phyloP scores from a whole-genome alignment of 1,140 invertebrate genomes.

The Nephotettix cincticeps region DNA sequence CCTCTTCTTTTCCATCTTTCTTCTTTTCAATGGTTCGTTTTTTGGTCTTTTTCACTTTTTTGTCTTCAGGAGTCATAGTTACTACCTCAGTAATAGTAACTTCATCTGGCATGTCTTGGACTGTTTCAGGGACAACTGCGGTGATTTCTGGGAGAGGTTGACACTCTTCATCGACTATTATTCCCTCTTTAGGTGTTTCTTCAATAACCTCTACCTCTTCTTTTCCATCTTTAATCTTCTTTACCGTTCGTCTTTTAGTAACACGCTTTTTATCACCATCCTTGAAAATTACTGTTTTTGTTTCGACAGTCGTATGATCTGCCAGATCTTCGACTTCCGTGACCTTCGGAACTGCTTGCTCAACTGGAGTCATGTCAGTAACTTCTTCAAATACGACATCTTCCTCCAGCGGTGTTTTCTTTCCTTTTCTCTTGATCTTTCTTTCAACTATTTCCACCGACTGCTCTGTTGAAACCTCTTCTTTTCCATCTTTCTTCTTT shows the following conservation, averaged over 20 bases:
- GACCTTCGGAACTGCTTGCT: constrained; percentile 27
- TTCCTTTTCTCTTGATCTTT: constrained; percentile 5
- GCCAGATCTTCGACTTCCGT: constrained; percentile 14
- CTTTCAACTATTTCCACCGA: constrained; percentile 27
- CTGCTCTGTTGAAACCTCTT: constrained; percentile 11
- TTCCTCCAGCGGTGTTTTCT: not conserved
- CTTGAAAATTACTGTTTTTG: constrained; percentile 26
- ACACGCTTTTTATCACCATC: constrained; percentile 35
- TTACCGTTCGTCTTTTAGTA: constrained; percentile 42
- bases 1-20: constrained; percentile 24
- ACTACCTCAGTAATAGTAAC: constrained; percentile 49
- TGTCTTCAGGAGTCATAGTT: constrained; percentile 34
- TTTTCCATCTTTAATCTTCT: constrained; percentile 34
- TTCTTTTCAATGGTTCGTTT: constrained; percentile 27
- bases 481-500: constrained; percentile 30
- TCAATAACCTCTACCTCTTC: constrained; percentile 41
- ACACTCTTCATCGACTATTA: constrained; percentile 41
- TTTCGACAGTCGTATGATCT: constrained; percentile 33
- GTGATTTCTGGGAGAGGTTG: constrained; percentile 39
- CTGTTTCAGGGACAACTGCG: constrained; percentile 33
- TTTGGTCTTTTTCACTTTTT: constrained; percentile 26
- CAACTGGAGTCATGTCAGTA: not conserved
- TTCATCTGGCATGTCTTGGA: constrained; percentile 40
- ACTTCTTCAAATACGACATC: constrained; percentile 12
- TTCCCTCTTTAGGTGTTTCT: constrained; percentile 41